These are phyloP conservation scores for Temnopleurus reevesii DNA, from an alignment of 53 echinoderm and acorn worm species.

Conservation along the genomic window DNA sequence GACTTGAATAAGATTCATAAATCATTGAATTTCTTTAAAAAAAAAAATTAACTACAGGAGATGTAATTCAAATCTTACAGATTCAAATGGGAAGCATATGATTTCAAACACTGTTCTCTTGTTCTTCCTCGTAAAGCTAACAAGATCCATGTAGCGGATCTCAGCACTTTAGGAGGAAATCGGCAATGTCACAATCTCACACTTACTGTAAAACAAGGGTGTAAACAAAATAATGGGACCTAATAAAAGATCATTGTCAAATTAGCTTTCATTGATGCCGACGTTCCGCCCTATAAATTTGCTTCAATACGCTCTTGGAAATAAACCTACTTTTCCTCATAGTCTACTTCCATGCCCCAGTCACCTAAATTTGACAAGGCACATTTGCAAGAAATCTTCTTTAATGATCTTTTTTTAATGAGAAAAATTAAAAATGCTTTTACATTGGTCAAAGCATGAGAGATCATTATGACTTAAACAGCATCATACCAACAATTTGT, in stretches of 20 bases:
- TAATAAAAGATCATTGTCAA: constrained; percentile 13
- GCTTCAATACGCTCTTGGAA: not conserved
- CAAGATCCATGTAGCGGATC: constrained; percentile 15
- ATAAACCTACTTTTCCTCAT: no score
- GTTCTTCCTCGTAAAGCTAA: constrained; percentile 13
- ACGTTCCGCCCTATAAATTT: constrained; percentile 11
- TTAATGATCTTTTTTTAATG: no score
- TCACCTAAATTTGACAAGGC: no score
- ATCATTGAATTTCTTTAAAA: no score
- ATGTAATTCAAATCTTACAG: not conserved
- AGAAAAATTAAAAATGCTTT: no score
- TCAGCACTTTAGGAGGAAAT: constrained; percentile 4
- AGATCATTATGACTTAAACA: no score
- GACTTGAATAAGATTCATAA: no score
- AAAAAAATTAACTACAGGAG: no score
- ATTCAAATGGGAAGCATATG: constrained; percentile 12
- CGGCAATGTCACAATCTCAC: constrained; percentile 33
- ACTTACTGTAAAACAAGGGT: not conserved
- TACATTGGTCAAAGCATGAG: no score
- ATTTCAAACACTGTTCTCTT: constrained; percentile 2
- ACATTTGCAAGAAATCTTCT: no score
- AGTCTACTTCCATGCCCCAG: no score
- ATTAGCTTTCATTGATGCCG: constrained; percentile 8
- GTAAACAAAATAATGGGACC: constrained; percentile 11
- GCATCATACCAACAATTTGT: no score